Conservation (phyloP, 2,888 invertebrate genomes). For the Hedya salicella region DNA sequence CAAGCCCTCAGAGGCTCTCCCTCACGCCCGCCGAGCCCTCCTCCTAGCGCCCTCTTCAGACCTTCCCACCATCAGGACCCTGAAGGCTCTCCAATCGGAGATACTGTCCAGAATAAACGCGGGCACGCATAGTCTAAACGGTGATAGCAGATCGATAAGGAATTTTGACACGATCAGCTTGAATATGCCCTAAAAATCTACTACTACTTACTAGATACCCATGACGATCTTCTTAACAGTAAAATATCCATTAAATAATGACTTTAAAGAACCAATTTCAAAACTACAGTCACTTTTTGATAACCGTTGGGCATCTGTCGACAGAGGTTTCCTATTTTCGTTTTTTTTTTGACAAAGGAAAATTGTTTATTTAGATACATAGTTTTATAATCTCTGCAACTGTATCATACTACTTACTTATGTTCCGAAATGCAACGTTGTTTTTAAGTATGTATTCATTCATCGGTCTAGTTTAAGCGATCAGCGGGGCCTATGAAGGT, state of each 20-base stretch:
- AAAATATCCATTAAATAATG: background rate
- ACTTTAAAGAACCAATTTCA: background rate
- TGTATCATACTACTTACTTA: slow-evolving; percentile 11
- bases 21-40: slow-evolving; percentile 93
- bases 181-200: slow-evolving; percentile 70
- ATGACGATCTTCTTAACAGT: background rate
- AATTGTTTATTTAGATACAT: no score
- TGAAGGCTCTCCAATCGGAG: slow-evolving; percentile 91
- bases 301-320: background rate
- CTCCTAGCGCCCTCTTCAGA: slow-evolving; percentile 89
- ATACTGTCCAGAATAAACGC: slow-evolving; percentile 83
- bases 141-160: slow-evolving; percentile 72
- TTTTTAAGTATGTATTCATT: slow-evolving; percentile 16
- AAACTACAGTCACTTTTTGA: background rate
- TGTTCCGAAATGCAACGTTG: slow-evolving; percentile 5
- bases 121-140: slow-evolving; percentile 72
- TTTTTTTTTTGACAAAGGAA: background rate
- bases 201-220: background rate
- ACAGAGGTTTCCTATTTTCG: background rate
- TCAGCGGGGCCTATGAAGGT: no score
- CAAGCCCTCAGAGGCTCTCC: slow-evolving; percentile 90
- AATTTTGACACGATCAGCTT: slow-evolving; percentile 81
- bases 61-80: slow-evolving; percentile 89
- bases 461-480: slow-evolving; percentile 16
- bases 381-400: slow-evolving; percentile 12